Evolutionary conservation across 2,113 vertebrate genomes (phyloP).

Genomic region (Lamprologus lemairii): DNA sequence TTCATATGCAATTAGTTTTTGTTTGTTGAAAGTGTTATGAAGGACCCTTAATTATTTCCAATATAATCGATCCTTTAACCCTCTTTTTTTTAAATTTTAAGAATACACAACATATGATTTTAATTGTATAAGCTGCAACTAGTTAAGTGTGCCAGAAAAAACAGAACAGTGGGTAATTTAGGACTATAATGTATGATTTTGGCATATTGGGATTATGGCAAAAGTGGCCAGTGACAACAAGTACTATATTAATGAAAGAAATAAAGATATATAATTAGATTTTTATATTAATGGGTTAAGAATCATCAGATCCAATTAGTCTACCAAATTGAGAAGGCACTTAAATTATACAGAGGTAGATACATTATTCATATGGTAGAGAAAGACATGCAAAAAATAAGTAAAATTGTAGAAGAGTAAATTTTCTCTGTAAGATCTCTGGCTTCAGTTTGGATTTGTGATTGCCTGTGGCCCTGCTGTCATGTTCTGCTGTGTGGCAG

Average conservation of each 20-base stretch:
- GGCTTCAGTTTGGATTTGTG: background rate
- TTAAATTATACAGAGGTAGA: background rate
- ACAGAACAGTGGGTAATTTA: background rate
- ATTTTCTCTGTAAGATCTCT: background rate
- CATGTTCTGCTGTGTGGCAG: background rate
- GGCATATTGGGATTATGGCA: background rate
- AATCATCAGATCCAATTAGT: background rate
- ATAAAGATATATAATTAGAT: background rate
- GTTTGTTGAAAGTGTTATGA: background rate
- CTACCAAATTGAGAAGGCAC: background rate
- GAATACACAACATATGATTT: background rate
- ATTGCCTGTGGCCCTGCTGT: background rate
- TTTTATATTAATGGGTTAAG: background rate
- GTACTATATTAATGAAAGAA: background rate
- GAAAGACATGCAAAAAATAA: background rate
- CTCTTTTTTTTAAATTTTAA: background rate
- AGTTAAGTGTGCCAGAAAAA: background rate
- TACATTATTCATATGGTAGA: background rate
- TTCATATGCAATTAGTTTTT: background rate
- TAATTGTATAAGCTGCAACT: background rate
- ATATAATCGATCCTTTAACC: background rate
- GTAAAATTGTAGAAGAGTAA: background rate
- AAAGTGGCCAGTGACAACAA: background rate
- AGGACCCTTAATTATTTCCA: background rate
- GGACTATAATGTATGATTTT: background rate